Evolutionary conservation across 1,140 invertebrate genomes (phyloP).

Genomic region (Hirudo medicinalis): DNA sequence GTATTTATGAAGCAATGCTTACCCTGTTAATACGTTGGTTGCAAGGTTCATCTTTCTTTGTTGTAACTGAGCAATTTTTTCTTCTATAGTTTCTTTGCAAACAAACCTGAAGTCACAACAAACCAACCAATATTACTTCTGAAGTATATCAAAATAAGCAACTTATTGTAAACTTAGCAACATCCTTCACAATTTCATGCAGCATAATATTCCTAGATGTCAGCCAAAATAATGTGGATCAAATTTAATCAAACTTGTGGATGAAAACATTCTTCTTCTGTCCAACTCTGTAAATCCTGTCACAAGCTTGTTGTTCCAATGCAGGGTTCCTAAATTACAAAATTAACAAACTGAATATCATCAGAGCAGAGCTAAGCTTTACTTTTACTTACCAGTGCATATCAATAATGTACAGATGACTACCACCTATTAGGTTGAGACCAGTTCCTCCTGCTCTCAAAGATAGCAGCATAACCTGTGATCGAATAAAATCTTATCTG

Average conservation of each 20-base stretch:
- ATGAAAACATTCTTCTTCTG: conserved; percentile 66
- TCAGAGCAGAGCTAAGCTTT: not conserved
- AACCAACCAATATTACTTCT: not conserved
- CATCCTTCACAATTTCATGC: too few species aligned
- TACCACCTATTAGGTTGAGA: conserved; percentile 73
- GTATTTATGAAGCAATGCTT: conserved; percentile 4
- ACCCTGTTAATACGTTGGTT: conserved; percentile 48
- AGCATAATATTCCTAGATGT: not conserved
- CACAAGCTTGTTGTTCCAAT: conserved; percentile 76
- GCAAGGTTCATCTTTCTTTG: conserved; percentile 64
- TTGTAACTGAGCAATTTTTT: conserved; percentile 64
- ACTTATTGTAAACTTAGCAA: not conserved
- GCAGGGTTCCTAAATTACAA: conserved; percentile 59
- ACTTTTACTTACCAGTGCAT: conserved; percentile 59
- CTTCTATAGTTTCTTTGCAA: conserved; percentile 67
- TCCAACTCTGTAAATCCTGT: conserved; percentile 76
- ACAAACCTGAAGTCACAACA: conserved; percentile 53
- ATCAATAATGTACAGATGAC: conserved; percentile 75
- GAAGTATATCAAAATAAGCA: not conserved
- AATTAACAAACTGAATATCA: not conserved
- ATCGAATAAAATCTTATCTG: not conserved
- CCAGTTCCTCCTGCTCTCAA: conserved; percentile 79
- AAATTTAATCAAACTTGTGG: conserved; percentile 54
- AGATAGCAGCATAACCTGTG: conserved; percentile 59
- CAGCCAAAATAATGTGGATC: not conserved